phyloP scores from a whole-genome alignment of 2,888 invertebrate species.

The Eupithecia pulchellata region DNA sequence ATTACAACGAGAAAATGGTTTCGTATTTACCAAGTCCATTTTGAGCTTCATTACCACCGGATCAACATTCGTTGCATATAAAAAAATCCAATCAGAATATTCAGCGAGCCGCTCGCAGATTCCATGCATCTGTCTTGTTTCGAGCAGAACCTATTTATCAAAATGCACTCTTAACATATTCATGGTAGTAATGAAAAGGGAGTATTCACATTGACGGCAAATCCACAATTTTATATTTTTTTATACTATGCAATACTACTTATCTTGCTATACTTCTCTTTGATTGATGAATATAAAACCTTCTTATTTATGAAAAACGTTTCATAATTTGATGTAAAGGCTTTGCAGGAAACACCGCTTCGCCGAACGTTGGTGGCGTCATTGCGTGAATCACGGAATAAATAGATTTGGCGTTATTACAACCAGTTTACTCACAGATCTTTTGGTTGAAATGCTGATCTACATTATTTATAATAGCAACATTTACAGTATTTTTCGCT shows the following conservation, averaged over 20 bases:
- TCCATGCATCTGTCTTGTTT: conserved; percentile 59
- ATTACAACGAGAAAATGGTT: neutral
- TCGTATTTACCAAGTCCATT: neutral
- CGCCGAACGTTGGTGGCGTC: conserved; percentile 29
- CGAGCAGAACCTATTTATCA: conserved; percentile 60
- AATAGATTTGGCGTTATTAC: conserved; percentile 52
- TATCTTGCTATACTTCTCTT: too few species aligned
- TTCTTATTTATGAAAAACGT: neutral
- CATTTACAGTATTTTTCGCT: neutral
- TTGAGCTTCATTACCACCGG: conserved; percentile 10
- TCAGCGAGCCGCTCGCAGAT: conserved; percentile 31
- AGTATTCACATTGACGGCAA: conserved; percentile 8
- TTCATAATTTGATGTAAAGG: neutral
- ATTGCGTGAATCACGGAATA: conserved; percentile 56
- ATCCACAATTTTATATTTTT: neutral
- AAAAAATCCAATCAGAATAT: conserved; percentile 34
- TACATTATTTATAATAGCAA: neutral
- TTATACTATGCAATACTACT: too few species aligned
- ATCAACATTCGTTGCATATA: conserved; percentile 28
- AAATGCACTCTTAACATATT: conserved; percentile 53
- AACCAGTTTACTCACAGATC: conserved; percentile 51
- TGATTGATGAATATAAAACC: neutral
- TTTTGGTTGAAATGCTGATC: conserved; percentile 36
- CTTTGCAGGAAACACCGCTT: neutral
- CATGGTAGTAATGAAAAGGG: conserved; percentile 45